These are phyloP conservation scores for Melanotaenia trifasciata DNA, from an alignment of 2,797 vertebrate genomes.

Conservation along the genomic window DNA sequence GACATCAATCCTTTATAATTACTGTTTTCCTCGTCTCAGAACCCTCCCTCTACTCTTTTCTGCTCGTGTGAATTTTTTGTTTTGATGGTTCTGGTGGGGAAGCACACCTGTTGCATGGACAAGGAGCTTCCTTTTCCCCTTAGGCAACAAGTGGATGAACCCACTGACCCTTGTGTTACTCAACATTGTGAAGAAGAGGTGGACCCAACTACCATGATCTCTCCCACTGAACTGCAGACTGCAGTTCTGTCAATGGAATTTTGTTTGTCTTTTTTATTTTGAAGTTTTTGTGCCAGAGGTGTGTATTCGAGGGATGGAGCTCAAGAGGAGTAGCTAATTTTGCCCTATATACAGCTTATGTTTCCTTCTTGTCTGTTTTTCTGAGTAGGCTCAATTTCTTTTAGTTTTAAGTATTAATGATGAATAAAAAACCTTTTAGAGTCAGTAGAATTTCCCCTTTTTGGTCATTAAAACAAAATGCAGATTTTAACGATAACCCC, in stretches of 20 bases:
- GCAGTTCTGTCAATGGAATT: background rate
- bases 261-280: background rate
- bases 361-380: too few species aligned
- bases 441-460: too few species aligned
- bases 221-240: background rate
- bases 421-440: too few species aligned
- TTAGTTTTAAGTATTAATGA: too few species aligned
- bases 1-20: slow-evolving; percentile 47
- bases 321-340: background rate
- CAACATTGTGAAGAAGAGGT: slow-evolving; percentile 7
- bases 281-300: background rate
- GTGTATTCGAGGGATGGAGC: background rate
- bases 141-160: slow-evolving; percentile 80
- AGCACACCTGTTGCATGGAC: slow-evolving; percentile 71
- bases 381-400: too few species aligned
- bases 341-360: too few species aligned
- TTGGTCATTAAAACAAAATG: background rate
- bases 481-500: background rate
- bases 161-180: slow-evolving; percentile 53
- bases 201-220: slow-evolving; percentile 7
- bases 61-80: slow-evolving; percentile 52
- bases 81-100: slow-evolving; percentile 45
- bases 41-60: slow-evolving; percentile 22
- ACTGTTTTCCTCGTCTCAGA: slow-evolving; percentile 43
- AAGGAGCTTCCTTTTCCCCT: slow-evolving; percentile 36